Percentiles rank a stretch among this genome's conserved stretches.
These are phyloP conservation scores for Saccostrea glomerata DNA, from an alignment of 1,140 invertebrate species.

Conservation along the genomic window DNA sequence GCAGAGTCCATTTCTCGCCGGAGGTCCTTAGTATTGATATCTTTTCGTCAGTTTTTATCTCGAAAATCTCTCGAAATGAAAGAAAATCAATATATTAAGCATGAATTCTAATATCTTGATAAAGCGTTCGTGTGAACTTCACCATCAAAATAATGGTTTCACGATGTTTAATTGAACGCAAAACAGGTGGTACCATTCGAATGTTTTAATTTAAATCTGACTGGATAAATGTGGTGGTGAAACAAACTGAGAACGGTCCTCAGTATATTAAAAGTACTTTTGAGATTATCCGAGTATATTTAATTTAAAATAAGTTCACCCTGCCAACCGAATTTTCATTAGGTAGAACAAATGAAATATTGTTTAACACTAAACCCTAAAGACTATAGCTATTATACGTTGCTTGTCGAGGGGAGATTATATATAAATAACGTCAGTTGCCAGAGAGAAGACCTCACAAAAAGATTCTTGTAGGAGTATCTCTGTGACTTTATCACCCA, in stretches of 20 bases:
- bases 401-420: background rate
- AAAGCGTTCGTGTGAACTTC: slow-evolving; percentile 31
- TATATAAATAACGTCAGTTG: background rate
- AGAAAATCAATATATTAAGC: slow-evolving; percentile 40
- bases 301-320: background rate
- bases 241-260: background rate
- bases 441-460: too few species aligned
- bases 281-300: slow-evolving; percentile 1
- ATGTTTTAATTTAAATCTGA: slow-evolving; percentile 25
- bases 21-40: slow-evolving; percentile 39
- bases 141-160: slow-evolving; percentile 35
- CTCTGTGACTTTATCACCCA: too few species aligned
- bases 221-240: background rate
- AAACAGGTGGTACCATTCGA: slow-evolving; percentile 33
- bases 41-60: slow-evolving; percentile 35
- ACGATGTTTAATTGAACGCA: slow-evolving; percentile 23
- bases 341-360: background rate
- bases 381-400: background rate
- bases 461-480: too few species aligned
- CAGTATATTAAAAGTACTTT: background rate
- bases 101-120: slow-evolving; percentile 33
- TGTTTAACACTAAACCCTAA: background rate
- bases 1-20: slow-evolving; percentile 40
- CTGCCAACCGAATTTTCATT: background rate
- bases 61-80: slow-evolving; percentile 38